Evolutionary conservation across 2,113 vertebrate genomes (phyloP), one percentile per base, ranked within the genome.

Genomic region (Seriola dumerili): DNA sequence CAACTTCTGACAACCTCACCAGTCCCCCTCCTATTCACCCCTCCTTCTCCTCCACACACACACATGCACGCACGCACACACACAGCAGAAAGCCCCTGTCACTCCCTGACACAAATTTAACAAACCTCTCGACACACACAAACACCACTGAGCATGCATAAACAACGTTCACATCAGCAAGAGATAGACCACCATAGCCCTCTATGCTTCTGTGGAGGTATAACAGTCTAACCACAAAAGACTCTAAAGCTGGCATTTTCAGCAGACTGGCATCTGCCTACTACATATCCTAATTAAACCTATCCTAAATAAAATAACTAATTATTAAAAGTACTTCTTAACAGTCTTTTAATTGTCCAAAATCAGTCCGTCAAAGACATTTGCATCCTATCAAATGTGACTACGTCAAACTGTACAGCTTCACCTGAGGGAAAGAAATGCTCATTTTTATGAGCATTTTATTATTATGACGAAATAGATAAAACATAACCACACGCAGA

Each of bases 81-180:
- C 54, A 21, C 46, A 70, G 34, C 21, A 89, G 75, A 85, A 71
- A 84, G 73, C 44, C 57, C 55, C 78, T n/a, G 68, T 88, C 72
- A 67, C 72, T 78, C 73, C 66, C 70, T 81, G 85, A 89, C 86
- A 89, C 74, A 82, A 81, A 88, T 81, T 70, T 44, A 81, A 86
- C 80, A 79, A 80, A 70, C 78, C 84, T 23, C 54, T 40, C 48
- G 21, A 65, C 55, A 75, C 70, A 74, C 54, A 82, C 75, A 77
- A 8, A 87, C 77, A 68, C 40, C 42, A 83, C 44, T 67, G 57
- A 46, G 68, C 36, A 52, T 65, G 59, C 78, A 90, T 57, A 76
- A 79, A 61, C 73, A 85, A 76, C 4, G 23, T 44, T 64, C 3
- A 6, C 12, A 59, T 17, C 25, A 13, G 10, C 25, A 69, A 69